A percentile compares a stretch with the other conserved stretches of the same genome.
These are phyloP conservation scores for Euwallacea fornicatus DNA, from an alignment of 1,140 invertebrate species.

Conservation along the genomic window DNA sequence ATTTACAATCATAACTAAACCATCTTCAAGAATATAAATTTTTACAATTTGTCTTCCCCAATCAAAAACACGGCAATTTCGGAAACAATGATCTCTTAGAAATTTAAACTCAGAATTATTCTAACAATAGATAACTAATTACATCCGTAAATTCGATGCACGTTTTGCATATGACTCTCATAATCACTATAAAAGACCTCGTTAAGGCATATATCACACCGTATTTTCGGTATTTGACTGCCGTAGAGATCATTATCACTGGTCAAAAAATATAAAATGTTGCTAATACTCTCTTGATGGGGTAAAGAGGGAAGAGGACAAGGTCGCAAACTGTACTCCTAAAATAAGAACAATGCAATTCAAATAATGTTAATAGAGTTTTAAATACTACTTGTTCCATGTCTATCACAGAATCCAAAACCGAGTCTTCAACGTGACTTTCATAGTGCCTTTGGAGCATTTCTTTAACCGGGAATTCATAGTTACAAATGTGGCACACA, in stretches of 20 bases:
- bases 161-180: conserved; percentile 34
- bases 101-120: too few species aligned
- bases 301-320: conserved; percentile 20
- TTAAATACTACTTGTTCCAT: conserved; percentile 34
- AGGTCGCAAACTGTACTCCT: conserved; percentile 27
- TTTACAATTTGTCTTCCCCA: too few species aligned
- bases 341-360: not conserved
- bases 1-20: too few species aligned
- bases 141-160: conserved; percentile 28
- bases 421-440: conserved; percentile 34
- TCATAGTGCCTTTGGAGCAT: conserved; percentile 36
- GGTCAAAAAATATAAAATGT: conserved; percentile 30
- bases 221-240: conserved; percentile 16
- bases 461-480: conserved; percentile 34
- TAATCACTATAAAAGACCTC: conserved; percentile 32
- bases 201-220: conserved; percentile 35
- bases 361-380: conserved; percentile 1
- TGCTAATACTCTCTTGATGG: conserved; percentile 36
- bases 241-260: conserved; percentile 24
- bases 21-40: too few species aligned
- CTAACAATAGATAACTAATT: not conserved
- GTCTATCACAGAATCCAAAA: conserved; percentile 38
- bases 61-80: too few species aligned
- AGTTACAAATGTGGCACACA: conserved; percentile 37
- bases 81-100: too few species aligned